Evolutionary conservation across 2,888 invertebrate species (phyloP).

Genomic region (Troilus luridus): DNA sequence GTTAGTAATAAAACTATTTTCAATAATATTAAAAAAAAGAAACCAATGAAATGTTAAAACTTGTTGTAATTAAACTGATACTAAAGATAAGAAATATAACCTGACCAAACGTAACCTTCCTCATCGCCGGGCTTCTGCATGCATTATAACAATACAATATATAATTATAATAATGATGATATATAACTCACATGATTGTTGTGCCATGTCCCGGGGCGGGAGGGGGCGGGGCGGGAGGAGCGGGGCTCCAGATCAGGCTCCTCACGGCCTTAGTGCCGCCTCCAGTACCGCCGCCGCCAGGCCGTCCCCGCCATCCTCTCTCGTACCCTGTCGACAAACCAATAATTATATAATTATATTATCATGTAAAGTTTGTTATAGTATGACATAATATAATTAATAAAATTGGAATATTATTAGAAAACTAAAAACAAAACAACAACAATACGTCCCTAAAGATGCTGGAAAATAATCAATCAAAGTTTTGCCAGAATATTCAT

Average conservation of each 20-base stretch:
- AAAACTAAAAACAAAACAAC: too few species aligned
- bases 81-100: too few species aligned
- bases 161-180: background rate
- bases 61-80: too few species aligned
- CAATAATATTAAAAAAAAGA: too few species aligned
- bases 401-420: background rate
- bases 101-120: too few species aligned
- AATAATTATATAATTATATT: background rate
- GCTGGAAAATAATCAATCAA: too few species aligned
- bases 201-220: slow-evolving; percentile 59
- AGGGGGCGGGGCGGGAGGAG: slow-evolving; percentile 59
- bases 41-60: too few species aligned
- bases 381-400: background rate
- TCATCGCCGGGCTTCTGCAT: too few species aligned
- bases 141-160: background rate
- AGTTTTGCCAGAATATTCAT: too few species aligned
- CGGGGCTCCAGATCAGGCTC: slow-evolving; percentile 58
- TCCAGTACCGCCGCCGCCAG: slow-evolving; percentile 56
- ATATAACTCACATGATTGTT: slow-evolving; percentile 58
- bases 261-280: slow-evolving; percentile 51
- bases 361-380: background rate
- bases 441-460: too few species aligned
- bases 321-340: background rate
- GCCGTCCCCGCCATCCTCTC: slow-evolving; percentile 55
- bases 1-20: too few species aligned